Evolutionary conservation across 2,888 invertebrate species (phyloP), one percentile per base, ranked within the genome.

Genomic region (Stomorhina lunata): DNA sequence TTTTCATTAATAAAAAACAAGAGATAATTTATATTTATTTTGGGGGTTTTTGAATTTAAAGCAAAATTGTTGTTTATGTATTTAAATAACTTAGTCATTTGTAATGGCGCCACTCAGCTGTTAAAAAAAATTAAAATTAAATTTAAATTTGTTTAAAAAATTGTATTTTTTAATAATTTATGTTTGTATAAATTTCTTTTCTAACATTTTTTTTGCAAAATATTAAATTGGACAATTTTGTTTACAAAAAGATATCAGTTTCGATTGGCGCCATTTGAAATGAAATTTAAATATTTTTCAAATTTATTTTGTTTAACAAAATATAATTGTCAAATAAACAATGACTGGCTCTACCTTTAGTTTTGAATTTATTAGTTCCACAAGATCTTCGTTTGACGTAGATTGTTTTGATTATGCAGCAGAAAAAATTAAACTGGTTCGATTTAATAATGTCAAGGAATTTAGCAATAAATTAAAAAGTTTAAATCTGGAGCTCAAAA

Each of bases 61-160:
- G 15, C 32, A 32, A 6, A 29, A 15, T 7, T 29, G 4, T 29
- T 29, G 0, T 27, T 53, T 12, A 10, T 20, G 1, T 15, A 32
- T 57, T 57, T 27, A 29, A 1, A 57, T 32, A 57, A 32, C 2
- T 12, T 12, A 5, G 1, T 3, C 12, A 37, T 37, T 20, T 12
- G 2, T 12, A 10, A 20, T 59, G 71, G 71, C 59, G 71, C 71
- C 71, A 71, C 22, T 25, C 1, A 34, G 45, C 32, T 43, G 20
- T 69, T 57, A 27, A 27, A 53, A 27, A 32, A 32, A 9, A 32
- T 32, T 32, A 32, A 32, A 5, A 32, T 32, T 32, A 32, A n/a
- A n/a, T 34, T 32, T 20, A 37, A 27, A 45, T 45, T 7, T 45
- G 15, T 45, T 45, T 4, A n/a, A 4, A 50, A 50, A 4, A 5